These are phyloP conservation scores for Apolygus lucorum DNA, from an alignment of 1,140 invertebrate species.

Conservation along the genomic window DNA sequence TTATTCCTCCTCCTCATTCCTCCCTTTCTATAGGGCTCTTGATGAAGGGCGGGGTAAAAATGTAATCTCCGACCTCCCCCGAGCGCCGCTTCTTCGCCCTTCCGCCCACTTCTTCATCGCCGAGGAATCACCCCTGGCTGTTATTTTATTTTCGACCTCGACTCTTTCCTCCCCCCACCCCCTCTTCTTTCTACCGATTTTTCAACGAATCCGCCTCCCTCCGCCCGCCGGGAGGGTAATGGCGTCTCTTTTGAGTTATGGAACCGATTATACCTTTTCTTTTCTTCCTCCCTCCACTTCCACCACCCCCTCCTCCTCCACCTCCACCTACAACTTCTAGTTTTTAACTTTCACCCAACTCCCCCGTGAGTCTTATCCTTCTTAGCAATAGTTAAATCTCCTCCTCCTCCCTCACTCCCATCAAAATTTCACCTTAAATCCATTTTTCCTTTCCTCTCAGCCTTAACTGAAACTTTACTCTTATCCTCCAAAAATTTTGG, in stretches of 20 bases:
- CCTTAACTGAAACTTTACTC: too few species aligned
- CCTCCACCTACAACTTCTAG: neutral
- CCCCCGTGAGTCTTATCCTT: neutral
- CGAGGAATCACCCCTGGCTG: neutral
- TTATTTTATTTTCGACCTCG: conserved; percentile 4
- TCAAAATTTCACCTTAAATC: too few species aligned
- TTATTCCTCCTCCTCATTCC: conserved; percentile 13
- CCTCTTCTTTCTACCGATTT: neutral
- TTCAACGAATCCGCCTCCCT: neutral
- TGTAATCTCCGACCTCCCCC: conserved; percentile 21
- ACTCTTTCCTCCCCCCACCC: neutral
- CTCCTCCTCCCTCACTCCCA: neutral
- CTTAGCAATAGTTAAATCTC: neutral
- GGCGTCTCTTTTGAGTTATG: conserved; percentile 15
- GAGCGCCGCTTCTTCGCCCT: neutral
- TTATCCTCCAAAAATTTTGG: too few species aligned
- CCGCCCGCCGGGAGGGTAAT: conserved; percentile 1
- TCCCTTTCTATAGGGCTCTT: conserved; percentile 10
- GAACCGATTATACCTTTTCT: conserved; percentile 14
- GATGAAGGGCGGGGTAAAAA: conserved; percentile 17
- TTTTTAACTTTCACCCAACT: neutral
- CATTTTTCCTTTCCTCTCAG: too few species aligned
- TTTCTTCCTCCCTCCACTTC: too few species aligned
- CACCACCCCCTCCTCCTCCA: neutral
- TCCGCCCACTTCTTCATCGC: neutral